Evolutionary conservation across 2,797 vertebrate species (phyloP), one percentile per base, ranked within the genome.

Genomic region (Sebastes goodei): DNA sequence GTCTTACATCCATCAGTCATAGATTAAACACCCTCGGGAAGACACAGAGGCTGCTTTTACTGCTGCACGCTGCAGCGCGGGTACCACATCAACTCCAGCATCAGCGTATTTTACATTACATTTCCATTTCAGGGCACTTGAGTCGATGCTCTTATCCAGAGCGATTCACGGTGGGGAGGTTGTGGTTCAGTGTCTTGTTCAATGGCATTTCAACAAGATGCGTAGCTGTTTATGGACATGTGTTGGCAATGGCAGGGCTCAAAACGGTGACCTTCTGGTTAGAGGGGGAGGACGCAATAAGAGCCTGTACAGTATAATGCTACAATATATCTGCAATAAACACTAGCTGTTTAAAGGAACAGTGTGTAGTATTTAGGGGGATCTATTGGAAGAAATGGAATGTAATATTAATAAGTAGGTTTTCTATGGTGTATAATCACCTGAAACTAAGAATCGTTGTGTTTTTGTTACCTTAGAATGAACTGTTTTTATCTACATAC

Each of bases 1-100:
- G 80, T 86, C 79, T 74, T 80, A 32, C 78, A 88, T 89, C 89
- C 84, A 89, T 93, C 92, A 93, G 79, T 91, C 91, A 82, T 20
- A 78, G 81, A 91, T 92, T 80, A 86, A 92, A 86, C 80, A 76
- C 70, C 86, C 85, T 66, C 32, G 8, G 81, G 74, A 85, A 68
- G 81, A 33, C 46, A 29, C 71, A 6, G 81, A 80, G 55, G 62
- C 74, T 71, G 82, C 74, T 78, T 77, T 83, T 67, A 65, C 73
- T 30, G 74, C 75, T 10, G n/a, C 73, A 27, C 29, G 0, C 70
- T 63, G 61, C 76, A 52, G 64, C 67, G 21, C 7, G 15, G 81
- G 70, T 73, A 10, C 38, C 76, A 35, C 79, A 76, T 79, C 78
- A 74, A 30, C 80, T 79, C 64, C 60, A 78, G 57, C 71, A 64